phyloP scores from a whole-genome alignment of 2,888 invertebrate species.

The Nomada ruficornis region DNA sequence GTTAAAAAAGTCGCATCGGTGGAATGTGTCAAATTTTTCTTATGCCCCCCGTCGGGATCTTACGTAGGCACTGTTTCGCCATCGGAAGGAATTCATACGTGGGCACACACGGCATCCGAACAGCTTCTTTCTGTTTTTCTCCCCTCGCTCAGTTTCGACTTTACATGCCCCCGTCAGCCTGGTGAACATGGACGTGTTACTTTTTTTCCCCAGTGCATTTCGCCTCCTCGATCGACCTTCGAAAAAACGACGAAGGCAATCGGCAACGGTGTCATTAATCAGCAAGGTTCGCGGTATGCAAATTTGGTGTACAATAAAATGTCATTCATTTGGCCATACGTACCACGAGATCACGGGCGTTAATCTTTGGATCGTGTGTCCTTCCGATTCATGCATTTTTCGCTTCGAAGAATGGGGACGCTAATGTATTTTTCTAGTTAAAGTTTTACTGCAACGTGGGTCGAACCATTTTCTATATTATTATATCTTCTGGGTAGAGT shows the following conservation, averaged over 20 bases:
- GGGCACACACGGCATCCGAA: constrained; percentile 43
- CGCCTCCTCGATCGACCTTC: constrained; percentile 35
- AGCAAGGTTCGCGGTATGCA: constrained; percentile 13
- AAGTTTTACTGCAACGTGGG: neutral
- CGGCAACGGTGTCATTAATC: constrained; percentile 15
- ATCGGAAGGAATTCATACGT: constrained; percentile 58
- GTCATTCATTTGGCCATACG: constrained; percentile 22
- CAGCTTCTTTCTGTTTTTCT: constrained; percentile 1
- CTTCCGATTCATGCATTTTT: constrained; percentile 1
- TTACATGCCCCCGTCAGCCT: constrained; percentile 20
- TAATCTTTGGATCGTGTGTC: neutral
- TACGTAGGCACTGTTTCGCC: constrained; percentile 44
- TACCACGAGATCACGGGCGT: neutral
- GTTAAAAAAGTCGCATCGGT: constrained; percentile 40
- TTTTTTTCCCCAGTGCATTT: neutral
- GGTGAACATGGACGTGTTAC: neutral
- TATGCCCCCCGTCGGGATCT: constrained; percentile 30
- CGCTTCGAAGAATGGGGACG: neutral
- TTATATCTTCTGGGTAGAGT: neutral
- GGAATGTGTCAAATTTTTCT: constrained; percentile 51
- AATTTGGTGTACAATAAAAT: constrained; percentile 31
- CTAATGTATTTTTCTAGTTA: constrained; percentile 20
- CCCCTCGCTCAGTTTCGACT: constrained; percentile 31
- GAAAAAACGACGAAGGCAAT: neutral
- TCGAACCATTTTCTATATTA: neutral